Base-by-base conservation (phyloP, 2,797 vertebrate genomes). In the Rhyacichthys aspro region DNA sequence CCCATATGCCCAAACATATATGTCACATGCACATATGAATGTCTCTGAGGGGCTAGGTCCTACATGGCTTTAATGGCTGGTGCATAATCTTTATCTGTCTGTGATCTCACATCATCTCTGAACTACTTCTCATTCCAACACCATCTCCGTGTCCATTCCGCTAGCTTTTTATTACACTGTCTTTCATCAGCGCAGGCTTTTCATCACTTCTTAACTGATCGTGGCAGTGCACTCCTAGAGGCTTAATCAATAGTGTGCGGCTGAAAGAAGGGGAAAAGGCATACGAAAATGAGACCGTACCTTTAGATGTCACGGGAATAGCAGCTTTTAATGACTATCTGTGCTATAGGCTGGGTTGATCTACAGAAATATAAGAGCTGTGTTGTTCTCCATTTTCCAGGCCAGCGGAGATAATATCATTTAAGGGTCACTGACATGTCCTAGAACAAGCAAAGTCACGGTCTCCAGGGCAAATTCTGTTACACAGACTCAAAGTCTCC, bases 191-290 rank as follows among this genome's bases (percentile, higher is more conserved):
- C 6, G 2, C 42, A 8, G 28, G 43, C 55, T 49, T 64, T 54
- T 69, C 55, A 59, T 72, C 63, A 50, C 37, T 9, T 43, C 54
- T 53, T 58, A 47, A 53, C 49, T 50, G 66, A 44, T 38, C 18
- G 36, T 45, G 14, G 9, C 56, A 60, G 61, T 46, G 54, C 63
- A 45, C 44, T 58, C 47, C 43, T 46, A 60, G 53, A 45, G 63
- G 68, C 59, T 57, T 68, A 70, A 81, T 85, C 77, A 76, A 79
- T 83, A 68, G 57, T 53, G 18, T 82, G 67, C 45, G 50, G 46
- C 45, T 54, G 39, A 44, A 32, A 11, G 55, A 42, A 42, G 19
- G 34, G 11, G 37, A 5, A n/a, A 41, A 28, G 23, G 23, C 23
- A 28, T 28, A 28, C 4, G 23, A 28, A 11, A 41, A n/a, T 38